Evolutionary conservation across 2,797 vertebrate genomes (phyloP).

Genomic region (Pitangus sulphuratus): DNA sequence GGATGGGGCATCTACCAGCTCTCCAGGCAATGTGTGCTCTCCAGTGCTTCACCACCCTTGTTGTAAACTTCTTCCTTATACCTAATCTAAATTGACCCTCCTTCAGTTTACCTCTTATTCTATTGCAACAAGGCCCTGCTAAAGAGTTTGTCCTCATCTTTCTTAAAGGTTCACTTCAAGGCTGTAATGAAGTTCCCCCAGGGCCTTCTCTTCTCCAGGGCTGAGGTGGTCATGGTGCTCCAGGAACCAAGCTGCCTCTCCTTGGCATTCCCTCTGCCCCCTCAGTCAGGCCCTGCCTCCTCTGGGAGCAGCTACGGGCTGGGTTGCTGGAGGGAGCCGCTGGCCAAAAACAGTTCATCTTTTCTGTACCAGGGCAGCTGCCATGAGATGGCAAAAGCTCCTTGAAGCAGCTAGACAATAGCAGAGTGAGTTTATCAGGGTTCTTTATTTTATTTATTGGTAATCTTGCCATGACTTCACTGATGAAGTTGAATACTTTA

Average conservation of each 20-base stretch:
- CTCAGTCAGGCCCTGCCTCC: neutral
- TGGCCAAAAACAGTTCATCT: neutral
- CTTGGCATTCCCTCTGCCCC: neutral
- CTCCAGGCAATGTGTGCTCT: neutral
- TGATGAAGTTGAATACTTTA: neutral
- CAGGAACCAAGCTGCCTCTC: neutral
- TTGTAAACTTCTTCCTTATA: neutral
- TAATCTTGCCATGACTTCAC: neutral
- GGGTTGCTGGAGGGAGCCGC: neutral
- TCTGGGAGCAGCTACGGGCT: neutral
- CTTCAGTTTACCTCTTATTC: neutral
- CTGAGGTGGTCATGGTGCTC: fast-evolving
- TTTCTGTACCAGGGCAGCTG: neutral
- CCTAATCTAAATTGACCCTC: neutral
- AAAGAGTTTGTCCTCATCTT: neutral
- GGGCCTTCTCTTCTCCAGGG: neutral
- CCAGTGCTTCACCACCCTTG: neutral
- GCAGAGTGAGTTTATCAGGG: neutral
- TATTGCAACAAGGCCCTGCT: neutral
- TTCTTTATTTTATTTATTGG: neutral
- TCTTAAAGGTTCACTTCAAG: neutral
- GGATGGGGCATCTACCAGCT: neutral
- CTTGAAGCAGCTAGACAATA: neutral
- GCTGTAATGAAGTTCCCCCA: neutral
- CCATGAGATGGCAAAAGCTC: fast-evolving